Percentiles rank a stretch among this genome's conserved stretches.
phyloP scores from a whole-genome alignment of 2,888 invertebrate genomes.

The Idaea straminata region DNA sequence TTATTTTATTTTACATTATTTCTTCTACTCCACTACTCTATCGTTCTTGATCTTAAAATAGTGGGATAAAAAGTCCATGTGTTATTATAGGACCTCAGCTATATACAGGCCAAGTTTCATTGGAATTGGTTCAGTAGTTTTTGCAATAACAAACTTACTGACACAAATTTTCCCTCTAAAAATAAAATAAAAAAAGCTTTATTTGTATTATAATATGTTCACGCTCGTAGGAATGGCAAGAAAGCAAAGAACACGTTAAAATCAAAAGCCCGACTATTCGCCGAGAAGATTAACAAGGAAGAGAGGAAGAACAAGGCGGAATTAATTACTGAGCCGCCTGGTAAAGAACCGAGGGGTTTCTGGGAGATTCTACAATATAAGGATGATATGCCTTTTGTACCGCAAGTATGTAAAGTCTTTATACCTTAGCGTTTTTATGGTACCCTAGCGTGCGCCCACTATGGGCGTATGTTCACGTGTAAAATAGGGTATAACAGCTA shows the following conservation, averaged over 20 bases:
- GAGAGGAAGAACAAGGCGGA: constrained; percentile 98
- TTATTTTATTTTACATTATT: neutral
- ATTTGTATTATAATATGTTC: neutral
- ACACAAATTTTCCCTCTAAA: neutral
- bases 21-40: neutral
- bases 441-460: too few species aligned
- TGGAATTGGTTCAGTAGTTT: too few species aligned
- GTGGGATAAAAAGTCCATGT: too few species aligned
- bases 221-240: constrained; percentile 81
- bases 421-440: too few species aligned
- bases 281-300: constrained; percentile 99
- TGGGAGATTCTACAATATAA: constrained; percentile 86
- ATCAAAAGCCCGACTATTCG: constrained; percentile 93
- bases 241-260: constrained; percentile 93
- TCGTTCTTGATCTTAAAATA: too few species aligned
- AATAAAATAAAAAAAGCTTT: neutral
- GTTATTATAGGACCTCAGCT: too few species aligned
- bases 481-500: too few species aligned
- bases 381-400: constrained; percentile 70
- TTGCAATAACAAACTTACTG: neutral
- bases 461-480: too few species aligned
- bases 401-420: constrained; percentile 42
- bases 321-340: constrained; percentile 90
- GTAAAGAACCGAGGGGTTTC: constrained; percentile 91
- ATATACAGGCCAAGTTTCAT: too few species aligned